These are phyloP conservation scores for Aphidius gifuensis DNA, from an alignment of 1,140 invertebrate species.

Conservation along the genomic window DNA sequence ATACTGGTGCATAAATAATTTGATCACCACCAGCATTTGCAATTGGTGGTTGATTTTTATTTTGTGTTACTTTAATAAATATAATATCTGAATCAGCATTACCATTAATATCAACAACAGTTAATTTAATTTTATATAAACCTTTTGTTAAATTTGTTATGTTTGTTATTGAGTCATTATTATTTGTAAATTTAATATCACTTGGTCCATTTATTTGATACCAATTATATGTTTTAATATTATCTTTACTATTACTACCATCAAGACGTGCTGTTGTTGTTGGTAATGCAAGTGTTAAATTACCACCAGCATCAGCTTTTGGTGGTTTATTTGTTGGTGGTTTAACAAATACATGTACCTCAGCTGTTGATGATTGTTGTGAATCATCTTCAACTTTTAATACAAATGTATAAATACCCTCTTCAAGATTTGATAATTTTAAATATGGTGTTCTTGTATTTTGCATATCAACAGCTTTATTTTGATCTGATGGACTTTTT, in stretches of 20 bases:
- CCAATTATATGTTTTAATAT: slow-evolving; percentile 86
- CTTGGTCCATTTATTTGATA: slow-evolving; percentile 68
- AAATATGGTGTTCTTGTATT: slow-evolving; percentile 86
- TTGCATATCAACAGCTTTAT: slow-evolving; percentile 91
- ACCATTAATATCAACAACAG: slow-evolving; percentile 79
- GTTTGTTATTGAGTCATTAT: slow-evolving; percentile 66
- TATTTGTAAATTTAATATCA: slow-evolving; percentile 47
- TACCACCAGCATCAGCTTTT: slow-evolving; percentile 61
- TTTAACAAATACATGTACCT: slow-evolving; percentile 91
- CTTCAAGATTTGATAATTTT: slow-evolving; percentile 83
- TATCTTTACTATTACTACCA: slow-evolving; percentile 79
- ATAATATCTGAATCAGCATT: slow-evolving; percentile 73
- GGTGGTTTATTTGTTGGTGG: slow-evolving; percentile 82
- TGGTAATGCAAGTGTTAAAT: slow-evolving; percentile 73
- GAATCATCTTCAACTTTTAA: slow-evolving; percentile 89
- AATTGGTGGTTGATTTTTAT: slow-evolving; percentile 83
- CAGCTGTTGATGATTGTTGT: slow-evolving; percentile 79
- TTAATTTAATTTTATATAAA: slow-evolving; percentile 78
- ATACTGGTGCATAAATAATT: slow-evolving; percentile 71
- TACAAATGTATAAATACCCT: slow-evolving; percentile 91
- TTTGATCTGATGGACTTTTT: slow-evolving; percentile 78
- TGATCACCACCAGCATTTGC: slow-evolving; percentile 85
- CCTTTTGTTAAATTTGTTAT: slow-evolving; percentile 80
- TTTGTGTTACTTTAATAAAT: slow-evolving; percentile 82
- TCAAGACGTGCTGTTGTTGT: slow-evolving; percentile 75